Evolutionary conservation across 2,888 invertebrate genomes (phyloP).

Genomic region (Zygogramma bicolorata): DNA sequence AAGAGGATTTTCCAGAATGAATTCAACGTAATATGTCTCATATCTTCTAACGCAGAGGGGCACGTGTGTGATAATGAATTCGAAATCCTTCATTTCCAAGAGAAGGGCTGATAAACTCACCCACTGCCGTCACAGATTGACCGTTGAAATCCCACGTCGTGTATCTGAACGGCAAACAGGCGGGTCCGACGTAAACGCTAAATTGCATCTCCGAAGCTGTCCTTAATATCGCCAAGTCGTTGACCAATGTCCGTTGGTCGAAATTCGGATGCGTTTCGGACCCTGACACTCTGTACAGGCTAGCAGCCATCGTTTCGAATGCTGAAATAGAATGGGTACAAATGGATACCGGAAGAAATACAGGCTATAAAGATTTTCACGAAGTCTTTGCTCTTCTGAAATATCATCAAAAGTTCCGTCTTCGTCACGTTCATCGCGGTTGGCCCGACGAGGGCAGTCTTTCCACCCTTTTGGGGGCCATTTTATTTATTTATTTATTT

Average conservation of each 20-base stretch:
- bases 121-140: conserved; percentile 65
- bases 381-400: no score
- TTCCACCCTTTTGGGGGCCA: no score
- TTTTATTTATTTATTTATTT: no score
- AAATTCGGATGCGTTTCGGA: conserved; percentile 67
- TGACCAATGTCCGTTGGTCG: conserved; percentile 49
- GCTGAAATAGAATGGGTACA: conserved; percentile 61
- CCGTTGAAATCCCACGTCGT: conserved; percentile 60
- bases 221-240: conserved; percentile 72
- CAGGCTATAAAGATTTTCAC: neutral
- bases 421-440: no score
- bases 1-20: no score
- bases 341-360: neutral
- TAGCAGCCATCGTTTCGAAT: conserved; percentile 68
- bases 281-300: conserved; percentile 59
- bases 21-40: no score
- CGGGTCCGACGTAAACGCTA: conserved; percentile 71
- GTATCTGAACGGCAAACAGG: conserved; percentile 75
- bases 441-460: no score
- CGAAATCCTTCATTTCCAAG: no score
- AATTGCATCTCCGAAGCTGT: conserved; percentile 65
- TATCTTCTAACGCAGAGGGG: no score
- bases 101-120: no score
- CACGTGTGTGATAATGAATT: no score
- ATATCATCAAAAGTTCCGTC: no score